Percentiles rank a stretch among this genome's conserved stretches.
These are phyloP conservation scores for Peromyscus melanophrys DNA, from an alignment of 2,797 vertebrate species.

Conservation along the genomic window DNA sequence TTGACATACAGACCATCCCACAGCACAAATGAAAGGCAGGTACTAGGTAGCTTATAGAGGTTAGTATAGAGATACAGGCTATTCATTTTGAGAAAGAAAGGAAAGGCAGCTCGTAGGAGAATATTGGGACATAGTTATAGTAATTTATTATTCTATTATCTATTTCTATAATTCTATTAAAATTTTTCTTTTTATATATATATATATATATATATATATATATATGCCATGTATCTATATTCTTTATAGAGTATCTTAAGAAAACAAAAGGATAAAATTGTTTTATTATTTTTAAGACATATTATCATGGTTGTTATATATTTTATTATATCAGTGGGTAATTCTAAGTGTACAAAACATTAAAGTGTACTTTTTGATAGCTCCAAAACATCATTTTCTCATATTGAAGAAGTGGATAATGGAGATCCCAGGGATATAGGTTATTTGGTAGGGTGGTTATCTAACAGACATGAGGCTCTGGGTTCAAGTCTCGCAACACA, in stretches of 20 bases:
- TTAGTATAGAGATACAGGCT: not conserved
- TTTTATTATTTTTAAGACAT: not conserved
- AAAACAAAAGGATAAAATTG: not conserved
- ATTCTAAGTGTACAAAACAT: not conserved
- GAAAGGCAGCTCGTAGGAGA: not conserved
- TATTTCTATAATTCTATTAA: not conserved
- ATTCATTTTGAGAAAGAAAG: not conserved
- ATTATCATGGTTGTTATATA: not conserved
- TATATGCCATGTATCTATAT: not conserved
- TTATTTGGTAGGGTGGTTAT: not conserved
- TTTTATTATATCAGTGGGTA: not conserved
- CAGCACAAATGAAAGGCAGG: not conserved
- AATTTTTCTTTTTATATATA: not conserved
- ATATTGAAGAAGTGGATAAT: not conserved
- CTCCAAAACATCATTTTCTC: not conserved
- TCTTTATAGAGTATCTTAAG: not conserved
- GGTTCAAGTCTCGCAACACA: not conserved
- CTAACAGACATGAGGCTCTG: not conserved
- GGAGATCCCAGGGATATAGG: not conserved
- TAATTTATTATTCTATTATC: not conserved
- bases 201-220: too few species aligned
- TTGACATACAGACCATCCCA: too few species aligned
- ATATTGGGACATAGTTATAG: not conserved
- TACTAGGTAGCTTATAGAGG: not conserved
- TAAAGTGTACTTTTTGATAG: not conserved